Evolutionary conservation across 2,888 invertebrate genomes (phyloP), one percentile per base, ranked within the genome.

Genomic region (Drosophila maculinotata): DNA sequence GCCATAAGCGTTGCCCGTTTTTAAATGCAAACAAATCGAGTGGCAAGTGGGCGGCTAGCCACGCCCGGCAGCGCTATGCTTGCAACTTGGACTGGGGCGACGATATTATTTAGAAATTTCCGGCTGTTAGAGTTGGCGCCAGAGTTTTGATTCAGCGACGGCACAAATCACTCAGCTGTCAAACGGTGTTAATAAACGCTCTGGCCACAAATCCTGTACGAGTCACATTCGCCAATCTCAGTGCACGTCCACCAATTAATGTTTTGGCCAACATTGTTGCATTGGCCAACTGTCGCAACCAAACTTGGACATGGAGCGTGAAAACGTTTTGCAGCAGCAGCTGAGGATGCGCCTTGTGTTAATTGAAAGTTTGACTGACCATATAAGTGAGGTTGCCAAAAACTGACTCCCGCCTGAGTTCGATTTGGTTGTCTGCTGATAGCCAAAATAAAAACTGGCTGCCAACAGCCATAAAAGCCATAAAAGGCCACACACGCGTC

Each of bases 101-200:
- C 67, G 69, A 64, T 66, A 79, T 45, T 83, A 79, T 83, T 83
- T 81, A 69, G 71, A 75, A 76, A 67, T 83, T 65, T 64, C 59
- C 56, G 62, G 47, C 66, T 48, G 52, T 2, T 63, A 48, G 59
- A 12, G 31, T 4, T 86, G 83, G 83, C 83, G 83, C 83, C 83
- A 74, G 56, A 53, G 69, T 64, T 72, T 60, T 54, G 47, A 56
- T 44, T 69, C 67, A 57, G 42, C 59, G 60, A 31, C 28, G 60
- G 65, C 74, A 79, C 87, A 84, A 83, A 83, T 86, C 83, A 86
- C 74, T 83, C 87, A 83, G 53, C 81, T 84, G 83, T 83, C 83
- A 86, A 78, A 86, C 78, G 81, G 84, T 80, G 87, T 78, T 81
- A 87, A 84, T 87, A 81, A 77, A 75, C 72, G 85, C 58, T 71